Conservation (phyloP, 2,888 invertebrate genomes). For the Malthinus seriepunctatus region DNA sequence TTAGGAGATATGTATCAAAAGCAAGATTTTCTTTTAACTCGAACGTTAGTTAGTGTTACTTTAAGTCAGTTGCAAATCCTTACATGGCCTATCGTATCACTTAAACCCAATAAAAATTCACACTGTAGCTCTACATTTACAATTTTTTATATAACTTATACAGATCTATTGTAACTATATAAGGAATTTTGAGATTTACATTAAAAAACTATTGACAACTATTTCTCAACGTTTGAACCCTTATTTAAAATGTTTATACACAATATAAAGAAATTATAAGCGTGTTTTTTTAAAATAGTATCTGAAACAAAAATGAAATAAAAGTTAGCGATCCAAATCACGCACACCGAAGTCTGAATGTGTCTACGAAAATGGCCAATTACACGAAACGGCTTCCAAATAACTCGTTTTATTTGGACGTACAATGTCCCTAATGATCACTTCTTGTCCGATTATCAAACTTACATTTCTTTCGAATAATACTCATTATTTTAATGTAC, state of each 20-base stretch:
- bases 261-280: too few relatives aligned
- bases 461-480: not conserved
- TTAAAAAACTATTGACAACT: too few relatives aligned
- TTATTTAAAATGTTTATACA: too few relatives aligned
- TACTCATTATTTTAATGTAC: constrained; percentile 2
- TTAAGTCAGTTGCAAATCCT: constrained; percentile 13
- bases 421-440: constrained; percentile 7
- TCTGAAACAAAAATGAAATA: constrained; percentile 8
- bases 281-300: not conserved
- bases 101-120: not conserved
- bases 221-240: too few relatives aligned
- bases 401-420: constrained; percentile 10
- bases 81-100: constrained; percentile 18
- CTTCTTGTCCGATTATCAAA: constrained; percentile 7
- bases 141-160: too few relatives aligned
- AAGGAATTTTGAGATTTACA: too few relatives aligned
- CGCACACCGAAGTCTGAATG: constrained; percentile 7
- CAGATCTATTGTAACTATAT: too few relatives aligned
- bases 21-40: constrained; percentile 5
- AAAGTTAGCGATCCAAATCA: constrained; percentile 11
- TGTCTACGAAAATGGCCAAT: constrained; percentile 9
- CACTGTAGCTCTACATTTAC: too few relatives aligned
- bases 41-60: constrained; percentile 10
- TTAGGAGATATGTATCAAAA: constrained; percentile 13
- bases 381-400: constrained; percentile 6